These are phyloP conservation scores for Lynx canadensis DNA, from an alignment of 2,113 vertebrate genomes.

Conservation along the genomic window DNA sequence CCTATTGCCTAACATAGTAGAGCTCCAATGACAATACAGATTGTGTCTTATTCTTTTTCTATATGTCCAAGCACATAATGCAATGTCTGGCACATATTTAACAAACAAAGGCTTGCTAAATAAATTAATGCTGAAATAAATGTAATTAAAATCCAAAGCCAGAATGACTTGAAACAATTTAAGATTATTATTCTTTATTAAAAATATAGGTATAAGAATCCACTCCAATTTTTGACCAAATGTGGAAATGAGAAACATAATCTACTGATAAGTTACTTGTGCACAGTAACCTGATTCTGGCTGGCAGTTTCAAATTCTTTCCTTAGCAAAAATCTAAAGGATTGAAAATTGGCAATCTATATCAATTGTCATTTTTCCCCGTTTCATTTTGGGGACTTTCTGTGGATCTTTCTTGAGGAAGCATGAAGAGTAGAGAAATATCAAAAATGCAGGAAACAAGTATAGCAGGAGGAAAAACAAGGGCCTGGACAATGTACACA, in stretches of 20 bases:
- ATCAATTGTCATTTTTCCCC: background rate
- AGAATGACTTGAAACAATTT: background rate
- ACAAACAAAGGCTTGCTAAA: background rate
- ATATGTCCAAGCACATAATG: background rate
- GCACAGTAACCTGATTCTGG: background rate
- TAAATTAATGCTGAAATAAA: background rate
- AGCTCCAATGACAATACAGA: background rate
- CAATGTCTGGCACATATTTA: background rate
- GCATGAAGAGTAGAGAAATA: background rate
- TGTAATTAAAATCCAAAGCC: background rate
- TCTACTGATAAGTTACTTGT: background rate
- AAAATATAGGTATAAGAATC: background rate
- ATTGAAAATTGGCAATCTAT: background rate
- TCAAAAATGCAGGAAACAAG: background rate
- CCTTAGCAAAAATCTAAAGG: background rate
- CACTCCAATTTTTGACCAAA: background rate
- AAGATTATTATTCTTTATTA: background rate
- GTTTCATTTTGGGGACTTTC: background rate
- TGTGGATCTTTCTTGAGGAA: background rate
- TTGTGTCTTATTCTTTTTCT: background rate
- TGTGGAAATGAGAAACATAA: background rate
- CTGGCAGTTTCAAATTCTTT: conserved; percentile 14
- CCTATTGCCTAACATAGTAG: background rate
- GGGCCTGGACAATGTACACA: background rate
- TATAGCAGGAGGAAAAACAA: background rate